Evolutionary conservation across 2,888 invertebrate genomes (phyloP), one percentile per base, ranked within the genome.

Genomic region (Torymus aiolomorphi): DNA sequence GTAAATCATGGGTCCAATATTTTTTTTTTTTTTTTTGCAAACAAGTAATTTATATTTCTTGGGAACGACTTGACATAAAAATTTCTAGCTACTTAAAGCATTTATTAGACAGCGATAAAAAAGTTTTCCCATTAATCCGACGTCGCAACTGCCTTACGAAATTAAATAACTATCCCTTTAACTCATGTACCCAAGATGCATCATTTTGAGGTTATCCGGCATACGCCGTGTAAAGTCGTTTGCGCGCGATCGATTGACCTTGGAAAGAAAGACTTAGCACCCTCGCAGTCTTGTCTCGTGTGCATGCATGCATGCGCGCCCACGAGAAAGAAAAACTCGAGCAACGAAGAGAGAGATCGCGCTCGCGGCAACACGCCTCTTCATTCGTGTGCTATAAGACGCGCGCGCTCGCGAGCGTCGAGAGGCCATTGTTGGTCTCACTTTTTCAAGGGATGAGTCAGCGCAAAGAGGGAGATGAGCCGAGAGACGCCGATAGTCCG

Each of bases 341-440:
- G 56, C 56, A 57, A 56, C 54, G 71, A 79, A 79, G 65, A 42
- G 31, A 73, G 63, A 62, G 61, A 57, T 56, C 61, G n/a, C 42
- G 42, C 42, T 42, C 8, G 5, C 42, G 42, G 8, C 42, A 8
- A 42, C 20, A 20, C 18, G 52, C 56, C 63, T 75, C 70, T 77
- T 65, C 65, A 24, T 24, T 70, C 69, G 42, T n/a, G 65, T 42
- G 42, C 42, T 42, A 42, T 31, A 51, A 71, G 62, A 62, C n/a
- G n/a, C n/a, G 42, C 59, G 57, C 18, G 14, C 8, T 1, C 73
- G 31, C 56, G 66, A 56, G 69, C 52, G 42, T 71, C 59, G 65
- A 76, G 76, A 73, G 72, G 71, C 71, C 72, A 76, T 80, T 80
- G 80, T 80, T 80, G 71, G 59, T 24, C 49, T 70, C 42, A 49